phyloP scores from a whole-genome alignment of 2,797 vertebrate genomes.

The Xerus rutilus region DNA sequence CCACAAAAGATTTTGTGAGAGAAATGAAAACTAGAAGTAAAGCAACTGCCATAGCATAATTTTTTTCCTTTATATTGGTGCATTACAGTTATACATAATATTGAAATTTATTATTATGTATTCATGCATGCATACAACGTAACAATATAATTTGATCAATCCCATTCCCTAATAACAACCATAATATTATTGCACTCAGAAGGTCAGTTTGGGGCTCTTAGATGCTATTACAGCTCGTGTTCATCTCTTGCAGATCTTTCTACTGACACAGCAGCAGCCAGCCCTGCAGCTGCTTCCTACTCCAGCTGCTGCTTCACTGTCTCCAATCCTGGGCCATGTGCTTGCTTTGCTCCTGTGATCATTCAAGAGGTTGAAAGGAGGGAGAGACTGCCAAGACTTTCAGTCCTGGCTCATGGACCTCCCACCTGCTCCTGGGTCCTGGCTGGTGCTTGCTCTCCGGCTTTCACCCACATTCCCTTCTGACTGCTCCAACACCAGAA shows the following conservation, averaged over 20 bases:
- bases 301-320: not conserved
- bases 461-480: not conserved
- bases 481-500: not conserved
- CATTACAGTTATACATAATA: no score
- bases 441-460: not conserved
- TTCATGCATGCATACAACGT: no score
- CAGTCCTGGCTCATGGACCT: not conserved
- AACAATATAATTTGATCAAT: no score
- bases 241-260: not conserved
- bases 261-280: not conserved
- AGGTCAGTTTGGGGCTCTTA: not conserved
- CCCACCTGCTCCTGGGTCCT: not conserved
- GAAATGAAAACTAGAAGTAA: not conserved
- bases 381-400: not conserved
- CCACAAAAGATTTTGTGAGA: not conserved
- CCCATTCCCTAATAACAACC: no score
- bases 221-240: rapidly evolving
- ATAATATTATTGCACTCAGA: not conserved
- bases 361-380: not conserved
- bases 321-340: not conserved
- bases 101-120: no score
- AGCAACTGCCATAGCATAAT: not conserved
- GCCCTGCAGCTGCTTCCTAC: not conserved
- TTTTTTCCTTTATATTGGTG: no score
- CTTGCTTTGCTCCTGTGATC: not conserved